Conservation (phyloP, 2,113 vertebrate species). For the Rhinopomastus cyanomelas region DNA sequence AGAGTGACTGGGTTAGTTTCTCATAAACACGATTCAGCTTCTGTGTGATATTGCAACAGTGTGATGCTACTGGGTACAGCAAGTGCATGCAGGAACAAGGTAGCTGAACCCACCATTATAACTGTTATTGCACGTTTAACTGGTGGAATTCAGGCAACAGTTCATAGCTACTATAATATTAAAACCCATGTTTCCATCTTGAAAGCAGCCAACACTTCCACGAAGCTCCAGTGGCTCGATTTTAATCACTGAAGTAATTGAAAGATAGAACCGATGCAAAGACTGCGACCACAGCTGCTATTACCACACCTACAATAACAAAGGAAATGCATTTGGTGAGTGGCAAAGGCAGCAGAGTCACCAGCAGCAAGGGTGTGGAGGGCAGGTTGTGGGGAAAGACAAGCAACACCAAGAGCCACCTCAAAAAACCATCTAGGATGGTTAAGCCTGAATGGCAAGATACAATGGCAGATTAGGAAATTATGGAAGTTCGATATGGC, state of each 20-base stretch:
- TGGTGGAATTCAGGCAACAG: slow-evolving; percentile 22
- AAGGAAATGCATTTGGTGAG: slow-evolving; percentile 35
- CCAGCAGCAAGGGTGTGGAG: background rate
- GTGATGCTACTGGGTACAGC: background rate
- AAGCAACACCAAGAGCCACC: background rate
- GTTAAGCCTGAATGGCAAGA: background rate
- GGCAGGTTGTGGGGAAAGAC: background rate
- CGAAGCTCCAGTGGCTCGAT: background rate
- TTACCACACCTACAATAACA: slow-evolving; percentile 71
- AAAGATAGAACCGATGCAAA: slow-evolving; percentile 74
- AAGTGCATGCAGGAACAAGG: slow-evolving; percentile 43
- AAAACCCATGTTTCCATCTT: background rate
- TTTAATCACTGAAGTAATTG: slow-evolving; percentile 79
- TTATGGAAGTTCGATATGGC: background rate
- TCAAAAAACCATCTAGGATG: background rate
- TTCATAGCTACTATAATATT: too few relatives aligned
- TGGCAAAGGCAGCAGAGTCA: background rate
- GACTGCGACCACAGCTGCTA: slow-evolving; percentile 70
- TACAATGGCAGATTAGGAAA: background rate
- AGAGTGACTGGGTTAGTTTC: background rate
- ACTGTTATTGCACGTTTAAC: slow-evolving; percentile 22
- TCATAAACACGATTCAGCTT: slow-evolving; percentile 7
- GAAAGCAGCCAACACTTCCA: background rate
- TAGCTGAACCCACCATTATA: slow-evolving; percentile 23
- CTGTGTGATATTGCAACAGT: background rate